Evolutionary conservation across 2,888 invertebrate species (phyloP).

Genomic region (Oscheius onirici): DNA sequence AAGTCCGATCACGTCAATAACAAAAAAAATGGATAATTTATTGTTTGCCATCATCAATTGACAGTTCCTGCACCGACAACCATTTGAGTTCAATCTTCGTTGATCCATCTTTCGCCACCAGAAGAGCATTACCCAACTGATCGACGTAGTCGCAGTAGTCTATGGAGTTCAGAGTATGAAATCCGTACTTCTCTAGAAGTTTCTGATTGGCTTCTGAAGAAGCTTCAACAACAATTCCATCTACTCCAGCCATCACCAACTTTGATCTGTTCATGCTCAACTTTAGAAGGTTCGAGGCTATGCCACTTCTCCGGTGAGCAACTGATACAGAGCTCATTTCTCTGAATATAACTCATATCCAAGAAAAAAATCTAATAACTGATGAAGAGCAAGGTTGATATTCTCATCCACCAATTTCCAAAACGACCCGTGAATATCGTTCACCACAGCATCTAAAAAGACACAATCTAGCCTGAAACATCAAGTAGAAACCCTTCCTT

Average conservation of each 20-base stretch:
- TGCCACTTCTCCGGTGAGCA: not conserved
- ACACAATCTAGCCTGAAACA: not conserved
- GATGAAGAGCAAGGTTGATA: not conserved
- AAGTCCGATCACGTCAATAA: no score
- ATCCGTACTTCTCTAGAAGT: not conserved
- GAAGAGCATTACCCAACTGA: not conserved
- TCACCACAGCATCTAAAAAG: not conserved
- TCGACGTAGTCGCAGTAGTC: not conserved
- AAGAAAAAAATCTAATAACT: not conserved
- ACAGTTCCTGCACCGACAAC: not conserved
- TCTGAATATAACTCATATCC: not conserved
- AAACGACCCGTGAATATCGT: slow-evolving; percentile 1
- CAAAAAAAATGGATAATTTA: not conserved
- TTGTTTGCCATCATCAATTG: not conserved
- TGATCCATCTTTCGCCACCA: not conserved
- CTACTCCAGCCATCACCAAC: not conserved
- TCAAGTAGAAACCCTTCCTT: no score
- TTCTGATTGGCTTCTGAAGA: slow-evolving; percentile 8
- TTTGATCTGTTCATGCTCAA: not conserved
- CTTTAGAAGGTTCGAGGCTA: not conserved
- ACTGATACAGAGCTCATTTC: slow-evolving; percentile 1
- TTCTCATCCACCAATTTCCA: not conserved
- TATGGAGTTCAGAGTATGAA: not conserved
- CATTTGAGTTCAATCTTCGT: slow-evolving; percentile 8
- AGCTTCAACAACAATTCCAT: slow-evolving; percentile 1